Conservation (phyloP, 35 echinoderm and acorn worm genomes). For the Ptychodera flava region DNA sequence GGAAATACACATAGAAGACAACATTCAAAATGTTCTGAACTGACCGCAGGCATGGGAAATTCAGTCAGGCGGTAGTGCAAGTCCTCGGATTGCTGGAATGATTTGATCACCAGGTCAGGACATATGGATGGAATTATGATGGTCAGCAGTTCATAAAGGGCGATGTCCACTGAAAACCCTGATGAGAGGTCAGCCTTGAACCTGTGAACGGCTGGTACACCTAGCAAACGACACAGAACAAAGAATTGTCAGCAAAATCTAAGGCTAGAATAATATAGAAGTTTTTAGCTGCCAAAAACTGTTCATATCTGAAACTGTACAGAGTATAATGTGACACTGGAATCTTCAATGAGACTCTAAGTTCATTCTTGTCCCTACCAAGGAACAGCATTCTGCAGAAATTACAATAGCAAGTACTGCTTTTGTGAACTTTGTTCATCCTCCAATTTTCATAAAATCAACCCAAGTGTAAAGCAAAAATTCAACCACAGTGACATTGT, state of each 20-base stretch:
- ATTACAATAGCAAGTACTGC: too few species aligned
- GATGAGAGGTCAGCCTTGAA: constrained; percentile 39
- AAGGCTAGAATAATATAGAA: background rate
- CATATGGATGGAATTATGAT: constrained; percentile 53
- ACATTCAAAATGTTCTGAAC: background rate
- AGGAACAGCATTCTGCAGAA: too few species aligned
- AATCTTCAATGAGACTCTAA: too few species aligned
- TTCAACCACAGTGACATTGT: too few species aligned
- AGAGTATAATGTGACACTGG: too few species aligned
- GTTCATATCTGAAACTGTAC: too few species aligned
- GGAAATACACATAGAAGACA: too few species aligned
- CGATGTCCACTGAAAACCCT: constrained; percentile 53
- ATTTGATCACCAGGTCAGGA: constrained; percentile 53
- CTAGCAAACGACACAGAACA: constrained; percentile 27
- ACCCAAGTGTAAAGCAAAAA: too few species aligned
- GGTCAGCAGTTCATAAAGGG: constrained; percentile 45
- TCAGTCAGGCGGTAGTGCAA: constrained; percentile 44
- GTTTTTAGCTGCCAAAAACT: too few species aligned
- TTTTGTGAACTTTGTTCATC: too few species aligned
- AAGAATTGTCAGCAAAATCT: background rate
- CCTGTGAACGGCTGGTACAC: constrained; percentile 56
- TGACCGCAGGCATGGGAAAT: constrained; percentile 39
- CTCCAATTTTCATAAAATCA: too few species aligned
- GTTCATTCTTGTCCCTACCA: too few species aligned
- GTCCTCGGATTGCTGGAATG: constrained; percentile 67